Conservation (phyloP, 2,797 vertebrate species). For the Ateles fusciceps region DNA sequence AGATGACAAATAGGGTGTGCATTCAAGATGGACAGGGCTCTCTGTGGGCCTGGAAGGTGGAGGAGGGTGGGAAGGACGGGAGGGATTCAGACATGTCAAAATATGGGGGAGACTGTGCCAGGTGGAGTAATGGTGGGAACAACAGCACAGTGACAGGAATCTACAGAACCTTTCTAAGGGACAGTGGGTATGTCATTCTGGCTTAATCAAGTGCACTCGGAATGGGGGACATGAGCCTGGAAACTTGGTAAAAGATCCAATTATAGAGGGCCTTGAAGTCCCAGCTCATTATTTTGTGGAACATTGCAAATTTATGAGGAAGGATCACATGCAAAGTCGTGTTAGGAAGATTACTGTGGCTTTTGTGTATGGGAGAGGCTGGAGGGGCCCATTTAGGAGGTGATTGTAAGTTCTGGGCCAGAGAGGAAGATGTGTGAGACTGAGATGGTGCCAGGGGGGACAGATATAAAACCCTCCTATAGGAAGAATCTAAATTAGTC, state of each 20-base stretch:
- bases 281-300: background rate
- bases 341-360: background rate
- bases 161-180: background rate
- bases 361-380: background rate
- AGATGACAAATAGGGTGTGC: fast-evolving
- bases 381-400: background rate
- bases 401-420: background rate
- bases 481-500: background rate
- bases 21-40: background rate
- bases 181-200: background rate
- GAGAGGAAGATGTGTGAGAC: background rate
- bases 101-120: background rate
- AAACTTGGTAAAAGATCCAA: background rate
- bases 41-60: background rate
- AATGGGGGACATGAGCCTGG: fast-evolving
- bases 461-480: fast-evolving
- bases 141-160: background rate
- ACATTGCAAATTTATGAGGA: background rate
- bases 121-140: background rate
- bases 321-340: background rate
- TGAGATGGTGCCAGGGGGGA: fast-evolving
- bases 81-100: background rate
- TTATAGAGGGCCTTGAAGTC: background rate
- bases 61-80: background rate
- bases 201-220: background rate